Evolutionary conservation across 2,113 vertebrate species (phyloP).

Genomic region (Gnathonemus echidnorhynchus): DNA sequence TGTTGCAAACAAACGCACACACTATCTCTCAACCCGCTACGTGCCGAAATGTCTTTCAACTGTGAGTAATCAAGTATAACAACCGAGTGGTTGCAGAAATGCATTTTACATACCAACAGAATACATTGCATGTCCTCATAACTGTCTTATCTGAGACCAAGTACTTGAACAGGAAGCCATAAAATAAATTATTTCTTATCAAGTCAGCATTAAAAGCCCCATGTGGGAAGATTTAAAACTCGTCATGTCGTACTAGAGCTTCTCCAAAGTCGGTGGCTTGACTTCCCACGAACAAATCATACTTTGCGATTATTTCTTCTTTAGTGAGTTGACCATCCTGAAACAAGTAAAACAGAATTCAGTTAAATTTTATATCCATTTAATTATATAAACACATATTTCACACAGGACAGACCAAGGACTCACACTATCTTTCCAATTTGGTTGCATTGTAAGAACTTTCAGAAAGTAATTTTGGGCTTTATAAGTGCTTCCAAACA

Average conservation of each 20-base stretch:
- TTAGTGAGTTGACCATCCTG: slow-evolving; percentile 82
- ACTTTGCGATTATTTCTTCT: slow-evolving; percentile 80
- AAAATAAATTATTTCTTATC: slow-evolving; percentile 67
- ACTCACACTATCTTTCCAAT: neutral
- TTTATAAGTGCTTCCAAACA: neutral
- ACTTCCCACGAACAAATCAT: slow-evolving; percentile 86
- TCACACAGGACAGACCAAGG: neutral
- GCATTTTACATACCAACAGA: slow-evolving; percentile 15
- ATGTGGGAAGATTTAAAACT: slow-evolving; percentile 60
- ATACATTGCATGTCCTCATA: slow-evolving; percentile 3
- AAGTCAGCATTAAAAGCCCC: slow-evolving; percentile 31
- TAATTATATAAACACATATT: neutral
- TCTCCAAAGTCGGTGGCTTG: slow-evolving; percentile 89
- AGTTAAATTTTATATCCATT: neutral
- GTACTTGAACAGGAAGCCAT: slow-evolving; percentile 49
- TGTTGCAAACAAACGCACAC: slow-evolving; percentile 2
- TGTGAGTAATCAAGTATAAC: slow-evolving; percentile 7
- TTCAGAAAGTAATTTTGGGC: neutral
- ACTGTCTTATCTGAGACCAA: slow-evolving; percentile 53
- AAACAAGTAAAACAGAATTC: slow-evolving; percentile 9
- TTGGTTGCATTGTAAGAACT: neutral
- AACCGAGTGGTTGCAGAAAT: neutral
- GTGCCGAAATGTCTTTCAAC: slow-evolving; percentile 8
- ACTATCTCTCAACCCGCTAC: neutral
- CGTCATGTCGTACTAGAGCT: slow-evolving; percentile 80